phyloP scores from a whole-genome alignment of 2,113 vertebrate species.

The Reinhardtius hippoglossoides region DNA sequence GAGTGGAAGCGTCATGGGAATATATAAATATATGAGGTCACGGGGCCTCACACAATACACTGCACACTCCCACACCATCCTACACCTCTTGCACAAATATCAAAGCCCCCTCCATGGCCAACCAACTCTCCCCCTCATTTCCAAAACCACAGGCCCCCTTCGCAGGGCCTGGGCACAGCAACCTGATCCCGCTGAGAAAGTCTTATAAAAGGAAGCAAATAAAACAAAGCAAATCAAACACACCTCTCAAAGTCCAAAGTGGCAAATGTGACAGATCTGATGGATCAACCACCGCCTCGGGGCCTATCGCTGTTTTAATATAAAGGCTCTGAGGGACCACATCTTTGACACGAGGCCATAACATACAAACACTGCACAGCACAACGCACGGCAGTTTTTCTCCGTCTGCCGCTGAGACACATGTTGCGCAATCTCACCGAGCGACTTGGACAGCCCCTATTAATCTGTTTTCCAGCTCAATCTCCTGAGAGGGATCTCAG shows the following conservation, averaged over 20 bases:
- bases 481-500: slow-evolving; percentile 76
- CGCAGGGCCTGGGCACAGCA: slow-evolving; percentile 50
- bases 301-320: not conserved
- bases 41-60: slow-evolving; percentile 33
- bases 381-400: slow-evolving; percentile 40
- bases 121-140: slow-evolving; percentile 37
- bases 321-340: slow-evolving; percentile 1
- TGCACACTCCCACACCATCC: slow-evolving; percentile 26
- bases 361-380: not conserved
- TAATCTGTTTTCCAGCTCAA: slow-evolving; percentile 73
- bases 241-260: slow-evolving; percentile 23
- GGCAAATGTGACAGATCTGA: slow-evolving; percentile 22
- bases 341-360: not conserved
- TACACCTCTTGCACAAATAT: slow-evolving; percentile 36
- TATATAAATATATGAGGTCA: slow-evolving; percentile 32
- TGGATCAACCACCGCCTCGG: too few species aligned
- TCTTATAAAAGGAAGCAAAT: slow-evolving; percentile 66
- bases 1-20: slow-evolving; percentile 29
- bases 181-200: slow-evolving; percentile 77
- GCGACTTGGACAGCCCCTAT: slow-evolving; percentile 55
- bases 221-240: slow-evolving; percentile 55
- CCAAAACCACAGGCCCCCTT: slow-evolving; percentile 62
- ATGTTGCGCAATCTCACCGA: slow-evolving; percentile 60
- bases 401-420: slow-evolving; percentile 50
- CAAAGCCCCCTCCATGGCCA: slow-evolving; percentile 31